phyloP scores from a whole-genome alignment of 1,140 invertebrate genomes.

The Arctopsyche grandis region DNA sequence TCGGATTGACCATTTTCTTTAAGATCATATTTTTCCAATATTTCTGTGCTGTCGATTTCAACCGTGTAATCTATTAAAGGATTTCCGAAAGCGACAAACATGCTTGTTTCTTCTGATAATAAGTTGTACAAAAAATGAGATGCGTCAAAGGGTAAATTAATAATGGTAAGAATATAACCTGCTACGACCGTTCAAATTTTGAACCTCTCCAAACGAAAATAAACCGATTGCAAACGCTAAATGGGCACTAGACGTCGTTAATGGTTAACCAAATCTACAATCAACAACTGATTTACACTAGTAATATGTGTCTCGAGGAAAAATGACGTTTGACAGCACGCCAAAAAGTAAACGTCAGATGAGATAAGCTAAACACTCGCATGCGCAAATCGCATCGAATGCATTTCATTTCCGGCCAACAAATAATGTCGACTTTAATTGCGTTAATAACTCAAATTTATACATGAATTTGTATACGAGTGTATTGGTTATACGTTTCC shows the following conservation, averaged over 20 bases:
- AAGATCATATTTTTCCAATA: slow-evolving; percentile 70
- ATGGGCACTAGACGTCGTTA: too few relatives aligned
- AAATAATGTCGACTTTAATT: background rate
- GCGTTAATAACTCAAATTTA: too few relatives aligned
- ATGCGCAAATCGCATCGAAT: background rate
- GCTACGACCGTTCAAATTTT: too few relatives aligned
- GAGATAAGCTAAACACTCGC: background rate
- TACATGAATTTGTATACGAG: too few relatives aligned
- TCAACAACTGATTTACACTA: background rate
- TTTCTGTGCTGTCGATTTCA: slow-evolving; percentile 61
- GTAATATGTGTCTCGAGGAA: background rate
- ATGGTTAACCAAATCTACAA: too few relatives aligned
- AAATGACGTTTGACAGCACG: background rate
- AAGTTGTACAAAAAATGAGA: too few relatives aligned
- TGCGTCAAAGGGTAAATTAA: background rate
- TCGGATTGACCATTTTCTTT: slow-evolving; percentile 65
- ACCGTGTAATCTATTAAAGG: slow-evolving; percentile 73
- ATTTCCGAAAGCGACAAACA: slow-evolving; percentile 70
- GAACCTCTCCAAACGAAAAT: too few relatives aligned
- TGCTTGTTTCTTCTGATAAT: slow-evolving; percentile 6
- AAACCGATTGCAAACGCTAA: too few relatives aligned
- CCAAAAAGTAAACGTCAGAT: background rate
- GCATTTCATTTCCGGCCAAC: background rate
- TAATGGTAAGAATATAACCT: background rate
- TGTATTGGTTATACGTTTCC: too few relatives aligned